phyloP scores from a whole-genome alignment of 2,113 vertebrate species.

The Tretioscincus oriximinensis region DNA sequence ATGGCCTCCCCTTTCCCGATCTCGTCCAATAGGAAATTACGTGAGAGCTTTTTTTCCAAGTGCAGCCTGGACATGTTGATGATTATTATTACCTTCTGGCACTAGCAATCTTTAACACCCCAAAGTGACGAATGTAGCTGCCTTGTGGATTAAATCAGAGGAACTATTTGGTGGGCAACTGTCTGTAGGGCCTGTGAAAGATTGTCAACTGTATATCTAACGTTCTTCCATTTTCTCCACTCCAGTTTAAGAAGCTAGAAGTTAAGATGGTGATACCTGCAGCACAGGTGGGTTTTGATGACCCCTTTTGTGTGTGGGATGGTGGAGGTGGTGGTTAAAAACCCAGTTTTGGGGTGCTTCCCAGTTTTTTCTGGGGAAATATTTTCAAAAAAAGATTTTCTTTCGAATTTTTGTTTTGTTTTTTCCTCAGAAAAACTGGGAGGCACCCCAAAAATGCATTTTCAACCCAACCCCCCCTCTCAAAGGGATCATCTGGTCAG shows the following conservation, averaged over 20 bases:
- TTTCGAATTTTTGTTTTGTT: too few species aligned
- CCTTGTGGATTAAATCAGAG: not conserved
- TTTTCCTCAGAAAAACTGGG: too few species aligned
- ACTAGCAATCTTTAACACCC: conserved; percentile 21
- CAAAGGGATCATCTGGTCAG: too few species aligned
- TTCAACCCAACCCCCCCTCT: too few species aligned
- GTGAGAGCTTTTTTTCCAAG: not conserved
- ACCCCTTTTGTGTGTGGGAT: not conserved
- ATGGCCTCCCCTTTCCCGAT: not conserved
- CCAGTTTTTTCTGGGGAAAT: too few species aligned
- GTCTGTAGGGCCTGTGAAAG: not conserved
- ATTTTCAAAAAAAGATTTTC: too few species aligned
- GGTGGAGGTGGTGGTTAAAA: too few species aligned
- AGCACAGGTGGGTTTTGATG: not conserved
- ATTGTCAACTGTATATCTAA: not conserved
- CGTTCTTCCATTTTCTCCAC: not conserved
- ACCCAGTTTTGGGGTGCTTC: too few species aligned
- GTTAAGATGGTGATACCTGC: not conserved
- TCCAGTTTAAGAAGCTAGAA: not conserved
- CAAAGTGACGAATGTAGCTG: conserved; percentile 1
- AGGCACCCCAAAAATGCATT: too few species aligned
- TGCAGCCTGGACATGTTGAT: not conserved
- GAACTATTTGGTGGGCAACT: not conserved
- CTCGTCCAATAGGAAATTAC: not conserved
- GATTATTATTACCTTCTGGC: not conserved